phyloP scores from a whole-genome alignment of 1,140 invertebrate species.

The Brachionus koreanus region DNA sequence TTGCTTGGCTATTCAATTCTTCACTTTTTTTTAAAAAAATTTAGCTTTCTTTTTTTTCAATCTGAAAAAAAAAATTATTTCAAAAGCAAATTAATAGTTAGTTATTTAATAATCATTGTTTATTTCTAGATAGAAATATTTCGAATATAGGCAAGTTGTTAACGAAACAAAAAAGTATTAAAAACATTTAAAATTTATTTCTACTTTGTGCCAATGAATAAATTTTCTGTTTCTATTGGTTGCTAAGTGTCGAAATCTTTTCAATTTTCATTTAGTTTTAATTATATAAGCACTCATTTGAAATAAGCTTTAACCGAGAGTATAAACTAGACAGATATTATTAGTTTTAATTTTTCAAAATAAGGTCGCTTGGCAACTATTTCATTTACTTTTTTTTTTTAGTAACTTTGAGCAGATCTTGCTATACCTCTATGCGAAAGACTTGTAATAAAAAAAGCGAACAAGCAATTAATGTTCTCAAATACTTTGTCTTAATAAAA shows the following conservation, averaged over 20 bases:
- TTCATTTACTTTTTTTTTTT: neutral
- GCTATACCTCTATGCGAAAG: neutral
- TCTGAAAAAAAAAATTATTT: conserved; percentile 9
- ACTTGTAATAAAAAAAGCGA: neutral
- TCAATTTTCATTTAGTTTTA: neutral
- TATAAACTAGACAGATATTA: neutral
- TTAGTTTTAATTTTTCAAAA: neutral
- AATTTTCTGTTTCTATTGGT: neutral
- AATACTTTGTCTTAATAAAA: neutral
- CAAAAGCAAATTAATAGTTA: neutral
- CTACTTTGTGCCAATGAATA: neutral
- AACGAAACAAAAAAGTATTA: neutral
- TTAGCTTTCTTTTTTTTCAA: neutral
- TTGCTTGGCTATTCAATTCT: neutral
- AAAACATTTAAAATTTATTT: no score
- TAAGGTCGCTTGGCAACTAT: neutral
- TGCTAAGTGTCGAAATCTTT: neutral
- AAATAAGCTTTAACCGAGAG: neutral
- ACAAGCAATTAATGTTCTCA: neutral
- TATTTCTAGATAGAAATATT: conserved; percentile 1
- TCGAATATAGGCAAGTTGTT: conserved; percentile 6
- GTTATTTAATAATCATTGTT: conserved; percentile 13
- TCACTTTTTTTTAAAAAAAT: neutral
- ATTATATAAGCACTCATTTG: neutral
- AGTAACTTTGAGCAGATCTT: neutral